A percentile compares a stretch with the other conserved stretches of the same genome.
These are phyloP conservation scores for Caenorhabditis sp. DNA, from an alignment of 2,888 invertebrate species.

Conservation along the genomic window DNA sequence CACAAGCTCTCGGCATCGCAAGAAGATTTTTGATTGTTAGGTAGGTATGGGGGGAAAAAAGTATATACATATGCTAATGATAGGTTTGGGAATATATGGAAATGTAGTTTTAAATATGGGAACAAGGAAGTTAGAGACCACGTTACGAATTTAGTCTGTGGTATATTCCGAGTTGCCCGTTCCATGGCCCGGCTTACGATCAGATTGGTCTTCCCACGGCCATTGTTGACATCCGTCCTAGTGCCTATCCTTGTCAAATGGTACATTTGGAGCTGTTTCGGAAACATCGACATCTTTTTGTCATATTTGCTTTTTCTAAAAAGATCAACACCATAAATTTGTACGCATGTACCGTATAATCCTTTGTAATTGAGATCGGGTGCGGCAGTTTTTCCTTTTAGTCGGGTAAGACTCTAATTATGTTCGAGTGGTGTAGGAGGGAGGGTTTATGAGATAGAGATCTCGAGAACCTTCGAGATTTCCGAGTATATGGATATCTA, in stretches of 20 bases:
- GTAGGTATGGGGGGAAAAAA: neutral
- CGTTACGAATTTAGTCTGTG: no score
- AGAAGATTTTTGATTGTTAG: slow-evolving; percentile 39
- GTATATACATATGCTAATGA: neutral
- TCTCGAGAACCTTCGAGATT: no score
- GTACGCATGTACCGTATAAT: neutral
- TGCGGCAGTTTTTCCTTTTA: neutral
- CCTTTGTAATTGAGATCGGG: neutral
- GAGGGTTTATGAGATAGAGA: no score
- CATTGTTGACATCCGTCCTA: slow-evolving; percentile 8
- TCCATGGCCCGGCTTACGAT: slow-evolving; percentile 19
- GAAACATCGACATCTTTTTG: neutral
- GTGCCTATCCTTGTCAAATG: slow-evolving; percentile 6
- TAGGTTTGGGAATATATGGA: no score
- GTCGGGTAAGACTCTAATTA: no score
- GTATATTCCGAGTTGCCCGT: slow-evolving; percentile 34
- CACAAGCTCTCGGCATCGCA: slow-evolving; percentile 45
- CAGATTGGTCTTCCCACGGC: slow-evolving; percentile 33
- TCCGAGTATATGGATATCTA: no score
- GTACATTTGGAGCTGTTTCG: slow-evolving; percentile 26
- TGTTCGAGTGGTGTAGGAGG: no score
- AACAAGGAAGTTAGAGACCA: no score
- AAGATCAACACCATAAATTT: neutral
- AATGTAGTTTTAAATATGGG: no score
- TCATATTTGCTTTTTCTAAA: neutral